Conservation (phyloP, 1,140 invertebrate genomes). For the Spodoptera litura region DNA sequence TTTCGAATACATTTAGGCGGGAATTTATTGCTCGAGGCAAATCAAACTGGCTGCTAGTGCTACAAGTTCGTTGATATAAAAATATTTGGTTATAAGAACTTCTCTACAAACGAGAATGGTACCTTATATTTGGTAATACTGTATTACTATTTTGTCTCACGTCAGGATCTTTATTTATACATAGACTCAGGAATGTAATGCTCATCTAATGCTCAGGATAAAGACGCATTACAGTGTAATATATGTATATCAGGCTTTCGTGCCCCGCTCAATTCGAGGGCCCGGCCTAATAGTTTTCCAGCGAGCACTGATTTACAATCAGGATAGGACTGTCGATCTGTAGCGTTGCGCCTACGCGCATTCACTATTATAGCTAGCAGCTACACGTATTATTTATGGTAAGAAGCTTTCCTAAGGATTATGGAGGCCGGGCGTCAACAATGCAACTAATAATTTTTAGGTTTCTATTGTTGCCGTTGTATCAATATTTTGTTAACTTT, state of each 20-base stretch:
- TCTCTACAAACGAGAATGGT: no score
- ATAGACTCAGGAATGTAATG: conserved; percentile 19
- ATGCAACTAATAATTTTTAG: conserved; percentile 65
- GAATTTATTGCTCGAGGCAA: conserved; percentile 6
- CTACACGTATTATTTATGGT: conserved; percentile 85
- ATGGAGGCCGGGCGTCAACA: conserved; percentile 83
- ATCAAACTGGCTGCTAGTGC: neutral
- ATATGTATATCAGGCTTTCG: conserved; percentile 36
- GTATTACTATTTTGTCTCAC: neutral
- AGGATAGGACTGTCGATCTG: conserved; percentile 79
- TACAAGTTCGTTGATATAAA: no score
- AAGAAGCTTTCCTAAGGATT: conserved; percentile 84
- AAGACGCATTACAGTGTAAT: conserved; percentile 37
- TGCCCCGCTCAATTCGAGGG: conserved; percentile 43
- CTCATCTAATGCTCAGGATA: conserved; percentile 16
- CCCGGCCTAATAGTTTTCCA: conserved; percentile 59
- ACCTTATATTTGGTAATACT: neutral
- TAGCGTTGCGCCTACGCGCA: conserved; percentile 75
- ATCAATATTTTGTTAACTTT: conserved; percentile 52
- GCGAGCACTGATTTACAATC: conserved; percentile 81
- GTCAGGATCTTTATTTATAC: neutral
- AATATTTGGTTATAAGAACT: no score
- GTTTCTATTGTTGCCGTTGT: conserved; percentile 46
- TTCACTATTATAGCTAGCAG: conserved; percentile 77
- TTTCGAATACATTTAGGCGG: neutral